Evolutionary conservation across 2,797 vertebrate species (phyloP), one percentile per base, ranked within the genome.

Genomic region (Pseudochromis fuscus): DNA sequence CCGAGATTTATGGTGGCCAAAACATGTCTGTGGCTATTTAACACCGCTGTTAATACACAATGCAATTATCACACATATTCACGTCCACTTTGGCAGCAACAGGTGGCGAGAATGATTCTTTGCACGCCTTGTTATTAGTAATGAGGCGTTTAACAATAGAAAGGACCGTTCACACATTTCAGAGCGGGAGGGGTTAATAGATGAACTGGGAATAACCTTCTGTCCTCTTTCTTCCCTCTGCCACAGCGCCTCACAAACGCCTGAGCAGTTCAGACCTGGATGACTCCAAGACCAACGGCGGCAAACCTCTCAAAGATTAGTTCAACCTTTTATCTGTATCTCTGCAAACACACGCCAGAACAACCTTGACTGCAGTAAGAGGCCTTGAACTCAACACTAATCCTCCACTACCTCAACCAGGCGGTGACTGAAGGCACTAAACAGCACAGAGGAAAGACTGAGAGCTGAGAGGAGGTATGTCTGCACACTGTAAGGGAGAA

Each of bases 231-330:
- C 4, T 7, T 44, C 0, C 31, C 18, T 67, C 19, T 51, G 42
- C 16, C 1, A 4, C 88, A 96, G 95, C 93, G 12, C 86, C 93
- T 74, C 79, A 2, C 62, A 95, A 91, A 88, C 91, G 60, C 66
- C 76, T 87, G 24, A 67, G 85, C 90, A 80, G 79, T 77, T 89
- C 91, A 33, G 89, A 94, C 72, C 44, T 90, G 62, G 89, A 90
- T 37, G 60, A 79, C 61, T 82, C 78, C 55, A 44, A 67, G 35
- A 33, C 79, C 77, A 88, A 87, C 59, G 76, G 90, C 73, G 87
- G 56, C 85, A 87, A 86, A 68, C 56, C 37, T 35, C 63, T 70
- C 81, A 68, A 82, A 72, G 93, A 93, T 86, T 89, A 89, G 76
- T 75, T 88, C 63, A 86, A 88, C 67, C 82, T 68, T 56, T 61